Evolutionary conservation across 92 coral and sea anemone genomes (phyloP), one percentile per base, ranked within the genome.

Genomic region (Parazoanthus atlanticus): DNA sequence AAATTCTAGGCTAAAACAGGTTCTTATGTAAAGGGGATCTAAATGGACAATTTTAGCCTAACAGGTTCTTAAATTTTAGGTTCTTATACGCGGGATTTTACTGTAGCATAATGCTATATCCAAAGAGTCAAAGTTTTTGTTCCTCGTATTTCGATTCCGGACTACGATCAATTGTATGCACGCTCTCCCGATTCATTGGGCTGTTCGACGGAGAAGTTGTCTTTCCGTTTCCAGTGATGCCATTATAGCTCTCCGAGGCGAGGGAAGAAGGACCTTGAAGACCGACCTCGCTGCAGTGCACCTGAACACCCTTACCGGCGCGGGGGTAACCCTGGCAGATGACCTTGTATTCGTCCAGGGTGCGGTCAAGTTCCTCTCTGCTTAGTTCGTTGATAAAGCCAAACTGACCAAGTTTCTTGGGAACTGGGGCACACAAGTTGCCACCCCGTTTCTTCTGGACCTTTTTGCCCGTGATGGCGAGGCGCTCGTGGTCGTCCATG

Each of bases 231-330:
- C n/a, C 74, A 52, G 58, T 16, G 28, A 36, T 30, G n/a, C 16
- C 54, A 28, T 75, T 7, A 17, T 6, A 28, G 26, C 26, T 29
- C 5, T 75, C 13, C 38, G n/a, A 19, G 65, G 25, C 91, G 12
- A 66, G 91, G 12, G 82, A 82, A 15, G 91, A 81, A 4, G 95
- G 95, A 26, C 91, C 95, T 67, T 91, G 90, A 28, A 93, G 90
- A 30, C 95, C 95, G 52, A 93, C 93, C 13, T 93, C 95, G 74
- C 85, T 82, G 88, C 95, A 93, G 89, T 93, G 95, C 16, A 89
- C 86, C 81, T 93, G 93, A 43, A 93, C 84, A 33, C 95, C 95
- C 32, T 85, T 74, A 38, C 95, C 95, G 69, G 61, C 65, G 72
- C 95, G 86, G 10, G 95, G 92, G 49, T 79, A 93, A 82, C 76